Evolutionary conservation across 2,888 invertebrate genomes (phyloP).

Genomic region (Pollenia labialis): DNA sequence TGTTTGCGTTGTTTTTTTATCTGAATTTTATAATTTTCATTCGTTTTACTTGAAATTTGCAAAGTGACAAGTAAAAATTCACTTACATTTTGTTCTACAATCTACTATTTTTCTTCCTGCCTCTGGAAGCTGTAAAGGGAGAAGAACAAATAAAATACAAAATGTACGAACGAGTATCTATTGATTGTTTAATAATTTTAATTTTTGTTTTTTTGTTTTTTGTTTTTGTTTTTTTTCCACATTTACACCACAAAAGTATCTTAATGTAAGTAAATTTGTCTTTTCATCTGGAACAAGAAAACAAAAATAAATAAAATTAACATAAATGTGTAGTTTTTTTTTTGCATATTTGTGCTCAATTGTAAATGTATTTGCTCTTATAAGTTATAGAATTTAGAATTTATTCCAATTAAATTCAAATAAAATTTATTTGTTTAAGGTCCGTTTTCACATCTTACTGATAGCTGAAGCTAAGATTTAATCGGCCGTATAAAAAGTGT

Average conservation of each 20-base stretch:
- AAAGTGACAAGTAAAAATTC: neutral
- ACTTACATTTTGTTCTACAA: neutral
- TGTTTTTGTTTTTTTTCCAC: neutral
- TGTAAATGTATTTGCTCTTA: constrained; percentile 28
- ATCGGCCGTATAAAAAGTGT: too few relatives aligned
- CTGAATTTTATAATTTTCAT: neutral
- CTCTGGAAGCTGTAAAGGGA: constrained; percentile 48
- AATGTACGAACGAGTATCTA: constrained; percentile 44
- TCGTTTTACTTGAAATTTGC: constrained; percentile 9
- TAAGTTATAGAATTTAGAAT: constrained; percentile 7
- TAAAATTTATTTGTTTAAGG: constrained; percentile 42
- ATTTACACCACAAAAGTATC: constrained; percentile 26
- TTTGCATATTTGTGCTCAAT: constrained; percentile 8
- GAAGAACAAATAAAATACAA: constrained; percentile 24
- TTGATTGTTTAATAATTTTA: constrained; percentile 57
- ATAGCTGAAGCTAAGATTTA: too few relatives aligned
- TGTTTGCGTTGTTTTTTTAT: neutral
- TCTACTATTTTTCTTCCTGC: neutral
- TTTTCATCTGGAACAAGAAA: constrained; percentile 9
- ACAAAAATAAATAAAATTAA: constrained; percentile 23
- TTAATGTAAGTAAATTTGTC: constrained; percentile 2
- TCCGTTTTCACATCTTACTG: neutral
- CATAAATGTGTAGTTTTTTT: constrained; percentile 11
- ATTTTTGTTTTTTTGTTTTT: constrained; percentile 7
- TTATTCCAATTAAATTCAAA: constrained; percentile 48